phyloP scores from a whole-genome alignment of 2,888 invertebrate species.

The Parnassius glacialis region DNA sequence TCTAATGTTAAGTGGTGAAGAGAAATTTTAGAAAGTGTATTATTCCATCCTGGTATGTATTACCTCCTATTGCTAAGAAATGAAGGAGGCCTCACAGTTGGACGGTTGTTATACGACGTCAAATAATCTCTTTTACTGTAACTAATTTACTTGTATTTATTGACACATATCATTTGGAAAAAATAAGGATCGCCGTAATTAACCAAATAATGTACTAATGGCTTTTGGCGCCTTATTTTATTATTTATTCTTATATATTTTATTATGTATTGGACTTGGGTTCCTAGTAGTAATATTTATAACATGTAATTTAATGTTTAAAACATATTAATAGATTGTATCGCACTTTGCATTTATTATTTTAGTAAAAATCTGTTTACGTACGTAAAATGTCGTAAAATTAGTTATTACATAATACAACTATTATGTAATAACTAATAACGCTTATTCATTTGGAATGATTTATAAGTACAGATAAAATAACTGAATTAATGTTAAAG shows the following conservation, averaged over 20 bases:
- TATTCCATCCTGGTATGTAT: neutral
- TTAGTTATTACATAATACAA: too few species aligned
- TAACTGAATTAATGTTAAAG: neutral
- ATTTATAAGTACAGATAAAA: neutral
- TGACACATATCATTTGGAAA: too few species aligned
- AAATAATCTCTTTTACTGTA: too few species aligned
- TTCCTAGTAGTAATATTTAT: conserved; percentile 21
- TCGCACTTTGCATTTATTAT: conserved; percentile 10
- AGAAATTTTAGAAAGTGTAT: too few species aligned
- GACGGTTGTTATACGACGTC: too few species aligned
- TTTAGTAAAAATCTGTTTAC: conserved; percentile 1
- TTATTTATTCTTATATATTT: too few species aligned
- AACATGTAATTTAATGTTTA: conserved; percentile 3
- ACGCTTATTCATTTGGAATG: conserved; percentile 13
- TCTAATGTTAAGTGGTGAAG: too few species aligned
- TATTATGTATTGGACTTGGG: neutral
- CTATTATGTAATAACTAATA: conserved; percentile 1
- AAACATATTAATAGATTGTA: neutral
- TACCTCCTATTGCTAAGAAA: neutral
- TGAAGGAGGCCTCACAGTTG: neutral
- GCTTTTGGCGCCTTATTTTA: too few species aligned
- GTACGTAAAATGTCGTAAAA: conserved; percentile 9
- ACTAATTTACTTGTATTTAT: too few species aligned
- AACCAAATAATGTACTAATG: too few species aligned
- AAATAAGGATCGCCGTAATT: too few species aligned